These are phyloP conservation scores for Bimastos eiseni DNA, from an alignment of 2,888 invertebrate genomes.

Conservation along the genomic window DNA sequence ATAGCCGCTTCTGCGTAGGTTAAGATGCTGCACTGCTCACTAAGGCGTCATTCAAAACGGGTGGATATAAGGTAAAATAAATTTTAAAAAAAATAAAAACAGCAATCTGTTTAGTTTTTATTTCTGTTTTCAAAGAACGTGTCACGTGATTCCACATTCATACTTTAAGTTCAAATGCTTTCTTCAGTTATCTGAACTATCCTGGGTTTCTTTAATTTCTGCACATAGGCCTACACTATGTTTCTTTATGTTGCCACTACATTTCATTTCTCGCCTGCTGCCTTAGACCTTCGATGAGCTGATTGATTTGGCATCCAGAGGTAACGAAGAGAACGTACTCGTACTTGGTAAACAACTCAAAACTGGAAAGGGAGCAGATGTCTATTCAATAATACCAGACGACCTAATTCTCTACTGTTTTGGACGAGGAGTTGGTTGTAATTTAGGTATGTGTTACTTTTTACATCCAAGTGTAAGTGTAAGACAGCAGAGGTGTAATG, in stretches of 20 bases:
- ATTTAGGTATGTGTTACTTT: background rate
- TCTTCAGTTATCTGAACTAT: too few relatives aligned
- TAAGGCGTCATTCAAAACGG: too few relatives aligned
- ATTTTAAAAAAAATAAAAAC: too few relatives aligned
- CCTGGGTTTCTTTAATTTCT: background rate
- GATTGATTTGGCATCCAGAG: conserved; percentile 22
- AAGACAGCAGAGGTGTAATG: background rate
- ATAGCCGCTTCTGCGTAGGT: too few relatives aligned
- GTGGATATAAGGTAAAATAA: too few relatives aligned
- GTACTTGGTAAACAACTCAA: conserved; percentile 13
- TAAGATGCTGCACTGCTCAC: too few relatives aligned
- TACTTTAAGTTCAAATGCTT: background rate
- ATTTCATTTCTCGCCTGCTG: background rate
- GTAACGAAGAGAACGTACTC: background rate
- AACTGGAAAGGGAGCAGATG: background rate
- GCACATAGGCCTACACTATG: background rate
- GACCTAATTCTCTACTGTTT: conserved; percentile 17
- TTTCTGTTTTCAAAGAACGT: background rate
- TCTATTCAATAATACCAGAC: conserved; percentile 17
- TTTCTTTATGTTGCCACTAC: background rate
- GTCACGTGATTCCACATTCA: background rate
- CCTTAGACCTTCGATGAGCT: conserved; percentile 16
- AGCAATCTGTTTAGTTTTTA: background rate
- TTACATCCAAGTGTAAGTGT: background rate
- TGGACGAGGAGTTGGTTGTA: background rate